Evolutionary conservation across 2,888 invertebrate species (phyloP).

Genomic region (Cryptus viduatorius): DNA sequence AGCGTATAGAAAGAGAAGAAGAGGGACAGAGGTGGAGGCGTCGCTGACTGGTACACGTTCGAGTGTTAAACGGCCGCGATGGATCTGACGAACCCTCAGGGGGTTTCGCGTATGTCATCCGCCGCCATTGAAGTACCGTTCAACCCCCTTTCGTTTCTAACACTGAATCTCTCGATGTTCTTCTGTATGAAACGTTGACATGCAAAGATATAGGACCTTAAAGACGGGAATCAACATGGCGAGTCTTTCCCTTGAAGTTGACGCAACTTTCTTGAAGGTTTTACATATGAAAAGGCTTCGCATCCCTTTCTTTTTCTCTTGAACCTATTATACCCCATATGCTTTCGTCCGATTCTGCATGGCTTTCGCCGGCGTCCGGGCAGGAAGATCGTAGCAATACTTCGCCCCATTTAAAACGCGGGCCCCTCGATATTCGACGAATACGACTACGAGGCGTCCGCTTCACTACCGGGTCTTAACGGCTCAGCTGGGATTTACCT

Average conservation of each 20-base stretch:
- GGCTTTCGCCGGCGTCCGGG: neutral
- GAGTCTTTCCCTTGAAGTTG: neutral
- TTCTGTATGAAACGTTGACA: slow-evolving; percentile 23
- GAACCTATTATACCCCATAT: neutral
- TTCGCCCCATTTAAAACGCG: slow-evolving; percentile 56
- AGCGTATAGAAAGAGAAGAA: slow-evolving; percentile 1
- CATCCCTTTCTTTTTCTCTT: neutral
- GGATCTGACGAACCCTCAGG: slow-evolving; percentile 37
- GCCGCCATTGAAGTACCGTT: slow-evolving; percentile 50
- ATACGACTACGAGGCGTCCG: slow-evolving; percentile 47
- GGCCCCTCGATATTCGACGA: slow-evolving; percentile 60
- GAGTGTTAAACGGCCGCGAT: slow-evolving; percentile 61
- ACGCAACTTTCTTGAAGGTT: neutral
- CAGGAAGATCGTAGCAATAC: slow-evolving; percentile 34
- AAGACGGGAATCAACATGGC: neutral
- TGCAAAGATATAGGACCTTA: neutral
- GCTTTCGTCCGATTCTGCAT: neutral
- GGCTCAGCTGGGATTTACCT: slow-evolving; percentile 68
- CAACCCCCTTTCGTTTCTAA: slow-evolving; percentile 33
- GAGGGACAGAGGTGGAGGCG: slow-evolving; percentile 15
- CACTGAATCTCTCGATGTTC: slow-evolving; percentile 46
- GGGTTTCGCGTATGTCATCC: slow-evolving; percentile 48
- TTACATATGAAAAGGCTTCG: neutral
- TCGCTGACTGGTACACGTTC: slow-evolving; percentile 45
- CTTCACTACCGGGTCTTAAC: slow-evolving; percentile 65